phyloP scores from a whole-genome alignment of 2,888 invertebrate species.

The Alviniconcha strummeri region DNA sequence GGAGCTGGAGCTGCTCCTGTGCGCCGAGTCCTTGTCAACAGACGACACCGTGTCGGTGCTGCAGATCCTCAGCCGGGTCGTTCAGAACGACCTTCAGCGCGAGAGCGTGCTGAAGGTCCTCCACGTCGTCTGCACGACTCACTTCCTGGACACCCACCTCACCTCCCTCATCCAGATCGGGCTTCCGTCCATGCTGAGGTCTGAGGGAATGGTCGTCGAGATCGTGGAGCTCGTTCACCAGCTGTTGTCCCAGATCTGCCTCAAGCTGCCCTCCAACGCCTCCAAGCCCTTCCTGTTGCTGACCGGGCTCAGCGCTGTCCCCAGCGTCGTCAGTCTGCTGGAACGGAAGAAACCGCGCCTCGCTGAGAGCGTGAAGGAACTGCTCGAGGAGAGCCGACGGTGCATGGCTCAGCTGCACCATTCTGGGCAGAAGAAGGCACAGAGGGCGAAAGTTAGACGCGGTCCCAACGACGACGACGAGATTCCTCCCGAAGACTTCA shows the following conservation, averaged over 20 bases:
- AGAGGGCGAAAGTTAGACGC: not conserved
- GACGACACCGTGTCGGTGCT: conserved; percentile 29
- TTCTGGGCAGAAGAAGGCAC: not conserved
- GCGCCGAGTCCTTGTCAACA: conserved; percentile 1
- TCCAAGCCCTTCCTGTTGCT: conserved; percentile 4
- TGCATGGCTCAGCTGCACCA: not conserved
- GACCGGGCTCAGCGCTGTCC: not conserved
- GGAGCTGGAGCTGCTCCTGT: conserved; percentile 29
- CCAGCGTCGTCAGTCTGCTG: not conserved
- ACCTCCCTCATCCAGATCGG: conserved; percentile 1
- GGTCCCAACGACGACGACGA: conserved; percentile 20
- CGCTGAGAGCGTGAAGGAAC: not conserved
- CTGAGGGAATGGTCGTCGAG: not conserved
- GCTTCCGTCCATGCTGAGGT: not conserved
- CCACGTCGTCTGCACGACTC: conserved; percentile 30
- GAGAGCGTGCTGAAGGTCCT: conserved; percentile 32
- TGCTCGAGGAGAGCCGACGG: not conserved
- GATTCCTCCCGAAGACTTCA: conserved; percentile 74
- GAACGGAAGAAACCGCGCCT: not conserved
- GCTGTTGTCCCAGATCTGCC: conserved; percentile 19
- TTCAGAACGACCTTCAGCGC: conserved; percentile 32
- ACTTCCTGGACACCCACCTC: conserved; percentile 36
- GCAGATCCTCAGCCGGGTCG: conserved; percentile 10
- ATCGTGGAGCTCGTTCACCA: conserved; percentile 2
- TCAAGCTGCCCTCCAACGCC: not conserved